phyloP scores from a whole-genome alignment of 2,888 invertebrate species.

The Bhutanitis thaidina region DNA sequence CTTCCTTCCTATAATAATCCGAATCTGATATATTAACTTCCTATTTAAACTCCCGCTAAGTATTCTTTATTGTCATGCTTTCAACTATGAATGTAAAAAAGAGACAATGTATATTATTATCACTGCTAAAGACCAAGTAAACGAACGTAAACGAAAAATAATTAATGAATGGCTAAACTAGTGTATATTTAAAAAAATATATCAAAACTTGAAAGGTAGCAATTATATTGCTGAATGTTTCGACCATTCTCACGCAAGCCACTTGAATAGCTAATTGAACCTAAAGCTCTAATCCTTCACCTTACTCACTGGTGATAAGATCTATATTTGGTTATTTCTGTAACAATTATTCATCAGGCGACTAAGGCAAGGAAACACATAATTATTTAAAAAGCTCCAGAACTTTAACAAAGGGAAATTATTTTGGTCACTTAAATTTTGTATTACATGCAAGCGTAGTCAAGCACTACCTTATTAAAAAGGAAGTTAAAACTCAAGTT shows the following conservation, averaged over 20 bases:
- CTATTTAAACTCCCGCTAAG: no score
- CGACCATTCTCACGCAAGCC: constrained; percentile 8
- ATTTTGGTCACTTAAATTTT: constrained; percentile 15
- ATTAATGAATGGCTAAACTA: no score
- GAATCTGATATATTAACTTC: no score
- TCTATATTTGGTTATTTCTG: not conserved
- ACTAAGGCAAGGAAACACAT: constrained; percentile 8
- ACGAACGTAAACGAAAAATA: no score
- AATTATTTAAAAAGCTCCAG: constrained; percentile 15
- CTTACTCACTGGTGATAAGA: not conserved
- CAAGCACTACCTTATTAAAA: constrained; percentile 16
- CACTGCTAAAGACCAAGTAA: no score
- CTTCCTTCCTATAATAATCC: no score
- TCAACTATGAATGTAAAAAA: no score
- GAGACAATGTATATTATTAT: no score
- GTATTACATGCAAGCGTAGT: constrained; percentile 14
- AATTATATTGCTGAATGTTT: constrained; percentile 19
- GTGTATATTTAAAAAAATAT: constrained; percentile 24
- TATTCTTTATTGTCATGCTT: no score
- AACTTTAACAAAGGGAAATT: constrained; percentile 19
- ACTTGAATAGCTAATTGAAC: constrained; percentile 3
- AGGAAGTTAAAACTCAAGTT: constrained; percentile 9
- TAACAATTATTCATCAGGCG: not conserved
- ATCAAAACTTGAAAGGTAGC: constrained; percentile 23
- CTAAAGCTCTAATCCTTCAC: not conserved